phyloP scores from a whole-genome alignment of 2,797 vertebrate species.

The Lepilemur septentrionalis region DNA sequence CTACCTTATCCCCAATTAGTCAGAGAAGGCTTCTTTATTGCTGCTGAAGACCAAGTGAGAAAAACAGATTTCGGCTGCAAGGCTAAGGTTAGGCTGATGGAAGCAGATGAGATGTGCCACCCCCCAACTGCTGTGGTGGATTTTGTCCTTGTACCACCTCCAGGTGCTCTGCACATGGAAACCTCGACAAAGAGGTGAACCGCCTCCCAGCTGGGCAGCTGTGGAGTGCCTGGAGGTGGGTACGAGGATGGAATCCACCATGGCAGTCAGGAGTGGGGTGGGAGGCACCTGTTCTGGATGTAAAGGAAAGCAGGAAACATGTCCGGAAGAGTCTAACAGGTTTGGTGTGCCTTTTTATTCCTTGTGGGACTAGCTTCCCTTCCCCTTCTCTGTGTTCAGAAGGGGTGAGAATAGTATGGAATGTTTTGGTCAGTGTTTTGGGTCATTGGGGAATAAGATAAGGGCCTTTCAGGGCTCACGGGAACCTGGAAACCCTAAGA shows the following conservation, averaged over 20 bases:
- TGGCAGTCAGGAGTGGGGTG: not conserved
- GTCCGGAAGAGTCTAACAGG: not conserved
- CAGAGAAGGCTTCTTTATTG: slow-evolving; percentile 38
- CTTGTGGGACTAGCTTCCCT: not conserved
- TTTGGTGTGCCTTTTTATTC: not conserved
- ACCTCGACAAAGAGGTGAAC: not conserved
- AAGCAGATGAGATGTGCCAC: slow-evolving; percentile 10
- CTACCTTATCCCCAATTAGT: slow-evolving; percentile 44
- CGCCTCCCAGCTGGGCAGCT: not conserved
- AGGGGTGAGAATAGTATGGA: not conserved
- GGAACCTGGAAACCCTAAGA: not conserved
- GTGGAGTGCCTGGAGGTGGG: not conserved
- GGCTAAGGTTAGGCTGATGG: slow-evolving; percentile 19
- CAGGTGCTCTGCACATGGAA: not conserved
- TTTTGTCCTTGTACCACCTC: not conserved
- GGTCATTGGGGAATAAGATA: not conserved
- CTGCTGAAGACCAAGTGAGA: slow-evolving; percentile 32
- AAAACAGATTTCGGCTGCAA: slow-evolving; percentile 18
- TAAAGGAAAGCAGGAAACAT: not conserved
- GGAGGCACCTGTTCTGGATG: not conserved
- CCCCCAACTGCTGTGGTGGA: not conserved
- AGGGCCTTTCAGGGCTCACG: not conserved
- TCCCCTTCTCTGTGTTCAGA: not conserved
- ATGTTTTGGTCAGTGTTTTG: not conserved
- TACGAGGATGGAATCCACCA: not conserved